These are phyloP conservation scores for Lamellibrachia satsuma DNA, from an alignment of 2,888 invertebrate genomes.

Conservation along the genomic window DNA sequence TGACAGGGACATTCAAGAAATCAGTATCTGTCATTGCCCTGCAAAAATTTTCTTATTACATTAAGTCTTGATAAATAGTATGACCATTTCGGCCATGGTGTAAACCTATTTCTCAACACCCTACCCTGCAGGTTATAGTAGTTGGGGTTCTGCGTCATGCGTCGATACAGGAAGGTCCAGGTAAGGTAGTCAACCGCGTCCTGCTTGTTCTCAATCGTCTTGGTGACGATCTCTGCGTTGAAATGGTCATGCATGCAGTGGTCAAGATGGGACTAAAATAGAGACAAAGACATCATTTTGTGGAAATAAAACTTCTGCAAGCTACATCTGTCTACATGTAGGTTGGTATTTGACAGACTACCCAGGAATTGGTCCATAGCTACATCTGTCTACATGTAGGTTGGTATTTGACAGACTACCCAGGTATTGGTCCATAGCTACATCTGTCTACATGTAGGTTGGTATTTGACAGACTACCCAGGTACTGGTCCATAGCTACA, in stretches of 20 bases:
- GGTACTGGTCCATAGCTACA: background rate
- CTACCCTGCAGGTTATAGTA: slow-evolving; percentile 91
- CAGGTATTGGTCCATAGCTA: background rate
- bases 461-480: background rate
- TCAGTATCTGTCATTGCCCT: too few relatives aligned
- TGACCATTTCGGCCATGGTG: too few relatives aligned
- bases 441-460: too few relatives aligned
- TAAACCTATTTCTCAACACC: background rate
- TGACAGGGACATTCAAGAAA: too few relatives aligned
- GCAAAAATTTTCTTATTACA: too few relatives aligned
- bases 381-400: too few relatives aligned
- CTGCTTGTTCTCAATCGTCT: slow-evolving; percentile 99
- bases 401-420: too few relatives aligned
- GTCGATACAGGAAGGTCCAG: slow-evolving; percentile 97
- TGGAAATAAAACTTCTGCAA: background rate
- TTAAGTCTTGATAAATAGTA: too few relatives aligned
- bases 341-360: too few relatives aligned
- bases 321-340: background rate
- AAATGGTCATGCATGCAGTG: slow-evolving; percentile 98
- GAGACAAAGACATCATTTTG: background rate
- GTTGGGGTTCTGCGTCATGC: slow-evolving; percentile 98
- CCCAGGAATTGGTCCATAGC: too few relatives aligned
- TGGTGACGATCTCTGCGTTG: slow-evolving; percentile 99
- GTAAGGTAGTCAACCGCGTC: slow-evolving; percentile 99
- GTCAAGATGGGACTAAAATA: slow-evolving; percentile 86